Conservation (phyloP, 1,140 invertebrate species). For the Apocrypta bakeri region DNA sequence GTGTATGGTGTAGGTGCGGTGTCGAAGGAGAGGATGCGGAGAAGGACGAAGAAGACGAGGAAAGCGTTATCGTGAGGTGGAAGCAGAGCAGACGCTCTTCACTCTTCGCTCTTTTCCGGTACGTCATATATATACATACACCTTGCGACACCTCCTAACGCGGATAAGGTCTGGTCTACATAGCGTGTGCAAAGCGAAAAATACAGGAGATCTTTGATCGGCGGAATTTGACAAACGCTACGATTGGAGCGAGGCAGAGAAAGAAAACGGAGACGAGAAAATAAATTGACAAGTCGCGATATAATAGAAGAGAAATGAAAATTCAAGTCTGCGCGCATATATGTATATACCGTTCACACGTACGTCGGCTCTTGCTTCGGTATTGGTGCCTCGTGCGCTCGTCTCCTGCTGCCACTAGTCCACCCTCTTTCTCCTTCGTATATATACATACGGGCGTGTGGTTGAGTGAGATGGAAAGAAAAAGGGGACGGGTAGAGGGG, state of each 20-base stretch:
- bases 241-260: background rate
- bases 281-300: too few species aligned
- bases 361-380: background rate
- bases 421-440: background rate
- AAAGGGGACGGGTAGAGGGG: background rate
- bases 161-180: too few species aligned
- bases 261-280: background rate
- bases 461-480: slow-evolving; percentile 7
- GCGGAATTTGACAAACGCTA: too few species aligned
- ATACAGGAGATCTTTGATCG: too few species aligned
- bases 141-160: too few species aligned
- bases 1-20: background rate
- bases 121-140: too few species aligned
- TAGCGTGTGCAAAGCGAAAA: too few species aligned
- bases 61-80: background rate
- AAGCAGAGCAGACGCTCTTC: background rate
- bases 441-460: background rate
- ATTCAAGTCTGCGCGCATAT: too few species aligned
- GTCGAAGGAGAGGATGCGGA: background rate
- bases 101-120: background rate
- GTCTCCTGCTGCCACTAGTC: background rate
- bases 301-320: too few species aligned
- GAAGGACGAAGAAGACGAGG: background rate
- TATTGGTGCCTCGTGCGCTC: background rate
- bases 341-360: background rate